Percentiles rank a stretch among this genome's conserved stretches.
Conservation (phyloP, 2,888 invertebrate genomes). For the Volucella zonaria region DNA sequence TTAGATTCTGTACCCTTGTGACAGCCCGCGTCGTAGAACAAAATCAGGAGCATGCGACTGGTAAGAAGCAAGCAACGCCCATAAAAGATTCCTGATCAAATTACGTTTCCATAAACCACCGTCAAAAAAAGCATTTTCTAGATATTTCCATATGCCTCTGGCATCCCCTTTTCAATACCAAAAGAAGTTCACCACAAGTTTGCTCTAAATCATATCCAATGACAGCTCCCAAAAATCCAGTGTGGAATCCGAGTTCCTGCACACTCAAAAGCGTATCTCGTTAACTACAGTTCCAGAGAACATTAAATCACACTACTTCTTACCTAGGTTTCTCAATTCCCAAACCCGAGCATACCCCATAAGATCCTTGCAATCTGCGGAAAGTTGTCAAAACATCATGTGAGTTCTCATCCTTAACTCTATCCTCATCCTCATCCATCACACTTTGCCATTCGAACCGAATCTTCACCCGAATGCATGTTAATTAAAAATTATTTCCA, state of each 20-base stretch:
- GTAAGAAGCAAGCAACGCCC: too few relatives aligned
- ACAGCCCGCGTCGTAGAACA: too few relatives aligned
- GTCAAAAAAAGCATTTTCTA: too few relatives aligned
- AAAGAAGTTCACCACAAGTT: too few relatives aligned
- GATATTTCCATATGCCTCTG: too few relatives aligned
- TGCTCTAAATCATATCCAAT: too few relatives aligned
- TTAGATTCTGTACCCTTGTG: too few relatives aligned
- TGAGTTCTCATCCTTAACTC: constrained; percentile 34
- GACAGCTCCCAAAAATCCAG: background rate
- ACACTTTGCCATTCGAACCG: background rate
- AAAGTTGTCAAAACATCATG: constrained; percentile 63
- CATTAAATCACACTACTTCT: constrained; percentile 47
- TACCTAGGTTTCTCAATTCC: background rate
- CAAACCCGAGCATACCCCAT: background rate
- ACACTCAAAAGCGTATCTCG: constrained; percentile 28
- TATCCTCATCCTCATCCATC: background rate
- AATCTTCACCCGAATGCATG: constrained; percentile 57
- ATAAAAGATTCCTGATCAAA: too few relatives aligned
- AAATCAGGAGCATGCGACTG: too few relatives aligned
- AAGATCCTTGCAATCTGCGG: constrained; percentile 28
- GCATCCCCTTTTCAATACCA: too few relatives aligned
- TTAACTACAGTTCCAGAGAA: constrained; percentile 65
- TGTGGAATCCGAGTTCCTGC: constrained; percentile 3
- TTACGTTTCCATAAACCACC: too few relatives aligned
- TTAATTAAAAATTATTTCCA: constrained; percentile 70